Conservation (phyloP, 2,797 vertebrate species). For the Cryptoblepharus egeriae region DNA sequence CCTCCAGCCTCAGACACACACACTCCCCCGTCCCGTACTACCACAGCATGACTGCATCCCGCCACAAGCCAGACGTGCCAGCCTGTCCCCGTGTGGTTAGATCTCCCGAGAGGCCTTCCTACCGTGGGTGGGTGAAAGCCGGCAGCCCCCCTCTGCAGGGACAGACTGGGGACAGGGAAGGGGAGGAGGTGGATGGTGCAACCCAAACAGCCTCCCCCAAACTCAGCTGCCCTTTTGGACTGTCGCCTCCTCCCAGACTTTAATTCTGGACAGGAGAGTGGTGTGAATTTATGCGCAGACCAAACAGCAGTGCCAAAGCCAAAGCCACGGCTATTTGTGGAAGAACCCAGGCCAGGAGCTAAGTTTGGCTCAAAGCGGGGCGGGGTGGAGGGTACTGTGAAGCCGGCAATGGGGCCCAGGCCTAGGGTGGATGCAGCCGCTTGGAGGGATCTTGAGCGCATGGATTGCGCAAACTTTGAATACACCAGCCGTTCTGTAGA, state of each 20-base stretch:
- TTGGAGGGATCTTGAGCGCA: no score
- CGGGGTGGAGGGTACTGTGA: background rate
- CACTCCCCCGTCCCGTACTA: background rate
- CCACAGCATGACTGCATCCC: background rate
- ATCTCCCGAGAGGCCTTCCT: background rate
- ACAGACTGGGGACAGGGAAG: accelerated
- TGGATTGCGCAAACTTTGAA: no score
- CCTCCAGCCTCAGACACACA: background rate
- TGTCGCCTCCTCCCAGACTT: background rate
- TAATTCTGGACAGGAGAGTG: background rate
- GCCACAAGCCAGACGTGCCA: background rate
- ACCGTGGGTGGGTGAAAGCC: background rate
- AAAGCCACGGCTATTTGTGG: constrained; percentile 37
- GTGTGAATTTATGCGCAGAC: background rate
- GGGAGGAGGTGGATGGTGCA: background rate
- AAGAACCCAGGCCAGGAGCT: background rate
- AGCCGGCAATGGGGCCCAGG: background rate
- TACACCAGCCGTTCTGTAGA: background rate
- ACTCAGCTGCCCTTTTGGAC: background rate
- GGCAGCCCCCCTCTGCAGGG: background rate
- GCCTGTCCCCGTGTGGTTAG: background rate
- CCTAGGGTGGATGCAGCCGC: no score
- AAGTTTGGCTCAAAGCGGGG: constrained; percentile 18
- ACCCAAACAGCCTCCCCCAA: background rate
- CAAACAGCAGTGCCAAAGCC: background rate